phyloP scores from a whole-genome alignment of 2,888 invertebrate genomes.

The Adelphocoris suturalis region DNA sequence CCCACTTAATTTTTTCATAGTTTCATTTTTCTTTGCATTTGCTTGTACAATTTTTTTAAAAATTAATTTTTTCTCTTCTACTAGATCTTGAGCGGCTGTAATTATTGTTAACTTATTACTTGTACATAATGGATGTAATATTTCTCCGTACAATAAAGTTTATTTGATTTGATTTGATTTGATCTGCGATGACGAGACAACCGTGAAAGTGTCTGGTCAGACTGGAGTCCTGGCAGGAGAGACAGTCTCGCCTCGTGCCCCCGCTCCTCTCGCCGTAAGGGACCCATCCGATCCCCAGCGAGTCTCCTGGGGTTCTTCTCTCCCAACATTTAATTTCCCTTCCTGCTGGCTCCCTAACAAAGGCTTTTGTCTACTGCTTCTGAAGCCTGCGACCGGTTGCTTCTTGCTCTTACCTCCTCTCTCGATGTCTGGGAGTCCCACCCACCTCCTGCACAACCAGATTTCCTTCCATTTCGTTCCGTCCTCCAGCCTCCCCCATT shows the following conservation, averaged over 20 bases:
- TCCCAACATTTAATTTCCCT: conserved; percentile 49
- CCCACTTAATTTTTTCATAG: too few species aligned
- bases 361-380: conserved; percentile 60
- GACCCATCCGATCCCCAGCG: not conserved
- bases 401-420: conserved; percentile 7
- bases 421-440: not conserved
- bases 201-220: not conserved
- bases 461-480: not conserved
- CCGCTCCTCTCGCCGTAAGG: not conserved
- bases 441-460: not conserved
- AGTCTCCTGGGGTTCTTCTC: conserved; percentile 15
- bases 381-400: conserved; percentile 44
- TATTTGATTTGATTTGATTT: too few species aligned
- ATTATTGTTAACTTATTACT: too few species aligned
- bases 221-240: conserved; percentile 9
- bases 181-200: too few species aligned
- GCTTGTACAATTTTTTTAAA: too few species aligned
- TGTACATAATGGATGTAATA: too few species aligned
- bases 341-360: conserved; percentile 30
- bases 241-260: conserved; percentile 5
- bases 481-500: not conserved
- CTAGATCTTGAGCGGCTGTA: too few species aligned
- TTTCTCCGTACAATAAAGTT: too few species aligned
- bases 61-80: too few species aligned
- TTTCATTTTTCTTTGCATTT: too few species aligned